Percentiles rank a stretch among this genome's conserved stretches.
Evolutionary conservation across 2,888 invertebrate species (phyloP).

Genomic region (Drosophila mercatorum): DNA sequence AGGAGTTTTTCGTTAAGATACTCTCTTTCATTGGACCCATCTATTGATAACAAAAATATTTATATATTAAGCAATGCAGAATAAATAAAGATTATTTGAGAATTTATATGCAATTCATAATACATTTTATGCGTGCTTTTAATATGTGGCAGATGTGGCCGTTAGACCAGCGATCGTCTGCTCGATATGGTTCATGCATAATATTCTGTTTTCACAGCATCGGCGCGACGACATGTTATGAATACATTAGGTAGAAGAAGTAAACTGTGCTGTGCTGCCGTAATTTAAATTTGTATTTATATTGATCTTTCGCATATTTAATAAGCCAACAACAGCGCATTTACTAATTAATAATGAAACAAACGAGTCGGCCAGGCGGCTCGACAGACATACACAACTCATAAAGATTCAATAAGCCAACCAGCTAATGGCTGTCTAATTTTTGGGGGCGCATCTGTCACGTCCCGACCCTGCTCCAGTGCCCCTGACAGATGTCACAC

Average conservation of each 20-base stretch:
- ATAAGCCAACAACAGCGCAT: slow-evolving; percentile 43
- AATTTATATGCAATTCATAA: slow-evolving; percentile 41
- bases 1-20: not conserved
- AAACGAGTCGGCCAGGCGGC: slow-evolving; percentile 43
- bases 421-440: slow-evolving; percentile 22
- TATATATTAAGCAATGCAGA: slow-evolving; percentile 1
- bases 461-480: slow-evolving; percentile 35
- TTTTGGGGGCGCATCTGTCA: slow-evolving; percentile 19
- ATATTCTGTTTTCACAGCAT: slow-evolving; percentile 6
- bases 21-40: not conserved
- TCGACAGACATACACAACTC: slow-evolving; percentile 39
- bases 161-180: slow-evolving; percentile 9
- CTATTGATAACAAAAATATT: not conserved
- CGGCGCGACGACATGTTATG: not conserved
- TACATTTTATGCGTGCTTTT: slow-evolving; percentile 38
- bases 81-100: slow-evolving; percentile 12
- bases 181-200: slow-evolving; percentile 23
- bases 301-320: slow-evolving; percentile 50
- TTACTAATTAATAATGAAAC: slow-evolving; percentile 73
- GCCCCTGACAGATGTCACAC: slow-evolving; percentile 29
- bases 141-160: slow-evolving; percentile 17
- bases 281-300: slow-evolving; percentile 54
- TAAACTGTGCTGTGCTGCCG: slow-evolving; percentile 31
- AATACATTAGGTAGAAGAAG: slow-evolving; percentile 37
- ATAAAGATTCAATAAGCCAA: slow-evolving; percentile 68